A percentile compares a stretch with the other conserved stretches of the same genome.
Evolutionary conservation across 2,888 invertebrate genomes (phyloP).

Genomic region (Agonopterix subpropinquella): DNA sequence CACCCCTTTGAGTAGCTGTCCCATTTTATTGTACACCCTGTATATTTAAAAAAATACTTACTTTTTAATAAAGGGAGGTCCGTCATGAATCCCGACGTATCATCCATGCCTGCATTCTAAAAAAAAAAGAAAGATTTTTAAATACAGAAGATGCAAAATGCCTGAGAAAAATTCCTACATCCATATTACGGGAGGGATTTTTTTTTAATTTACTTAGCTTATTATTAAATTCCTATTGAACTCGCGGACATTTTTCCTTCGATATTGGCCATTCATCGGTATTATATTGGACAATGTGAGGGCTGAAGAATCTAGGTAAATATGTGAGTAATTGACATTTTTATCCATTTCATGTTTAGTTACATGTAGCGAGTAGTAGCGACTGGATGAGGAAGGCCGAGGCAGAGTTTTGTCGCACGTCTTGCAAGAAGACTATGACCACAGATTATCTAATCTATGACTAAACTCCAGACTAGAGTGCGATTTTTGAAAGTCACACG

Average conservation of each 20-base stretch:
- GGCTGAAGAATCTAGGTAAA: not conserved
- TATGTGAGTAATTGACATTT: no score
- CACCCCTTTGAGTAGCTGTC: no score
- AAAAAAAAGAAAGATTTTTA: constrained; percentile 28
- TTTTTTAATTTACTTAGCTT: constrained; percentile 41
- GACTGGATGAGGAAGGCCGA: no score
- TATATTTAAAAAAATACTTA: constrained; percentile 69
- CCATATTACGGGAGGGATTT: constrained; percentile 13
- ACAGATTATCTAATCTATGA: no score
- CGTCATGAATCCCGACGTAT: constrained; percentile 91
- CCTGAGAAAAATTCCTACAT: constrained; percentile 15
- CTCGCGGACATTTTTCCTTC: constrained; percentile 23
- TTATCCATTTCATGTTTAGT: no score
- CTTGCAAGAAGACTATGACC: no score
- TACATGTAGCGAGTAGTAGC: no score
- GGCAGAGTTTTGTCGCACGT: no score
- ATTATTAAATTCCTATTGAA: constrained; percentile 45
- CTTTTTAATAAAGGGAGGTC: constrained; percentile 93
- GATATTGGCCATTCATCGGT: constrained; percentile 20
- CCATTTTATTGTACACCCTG: no score
- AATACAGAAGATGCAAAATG: constrained; percentile 2
- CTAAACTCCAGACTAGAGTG: no score
- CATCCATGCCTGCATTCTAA: constrained; percentile 89
- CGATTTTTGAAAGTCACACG: no score
- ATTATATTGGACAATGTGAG: constrained; percentile 1